Evolutionary conservation across 2,113 vertebrate species (phyloP), one percentile per base, ranked within the genome.

Genomic region (Noturus placidus): DNA sequence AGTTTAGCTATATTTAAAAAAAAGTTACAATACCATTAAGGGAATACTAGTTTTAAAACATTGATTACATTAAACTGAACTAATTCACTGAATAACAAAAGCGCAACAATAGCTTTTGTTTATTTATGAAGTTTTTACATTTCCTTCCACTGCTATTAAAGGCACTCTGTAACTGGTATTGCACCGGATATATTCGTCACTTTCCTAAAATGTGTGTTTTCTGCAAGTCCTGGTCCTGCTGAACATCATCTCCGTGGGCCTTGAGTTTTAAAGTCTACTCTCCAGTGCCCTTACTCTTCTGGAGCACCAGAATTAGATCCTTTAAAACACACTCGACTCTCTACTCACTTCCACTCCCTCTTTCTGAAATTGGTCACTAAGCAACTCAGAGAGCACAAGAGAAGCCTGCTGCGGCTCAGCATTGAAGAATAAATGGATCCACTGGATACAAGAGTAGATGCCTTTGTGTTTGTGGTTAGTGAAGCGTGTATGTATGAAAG

Each of bases 381-480:
- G 95, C 93, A 94, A 94, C 93, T 70, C 81, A 54, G 87, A 88
- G 90, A 94, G 92, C 93, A 95, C 89, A 93, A 92, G 90, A 92
- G 84, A 14, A 78, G 86, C 74, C 90, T 91, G 92, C 91, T 90
- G 89, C 87, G 88, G 83, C 89, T 92, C 83, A 87, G 89, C 89
- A 91, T 88, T 88, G 69, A 38, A 85, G 86, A 92, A 89, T 82
- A 57, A 82, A 46, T 82, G 54, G 86, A 91, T 90, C 93, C 92
- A 84, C 90, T 89, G 92, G 91, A 91, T 93, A 87, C 86, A 91
- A 86, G 81, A 83, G 70, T 69, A 83, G 78, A 83, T 72, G 85
- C 87, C 87, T 87, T 52, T 89, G 91, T 89, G 91, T 86, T 89
- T 84, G 81, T 86, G 38, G 50, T 82, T 77, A 74, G n/a, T 83